Evolutionary conservation across 2,797 vertebrate genomes (phyloP).

Genomic region (Microtus obscurus): DNA sequence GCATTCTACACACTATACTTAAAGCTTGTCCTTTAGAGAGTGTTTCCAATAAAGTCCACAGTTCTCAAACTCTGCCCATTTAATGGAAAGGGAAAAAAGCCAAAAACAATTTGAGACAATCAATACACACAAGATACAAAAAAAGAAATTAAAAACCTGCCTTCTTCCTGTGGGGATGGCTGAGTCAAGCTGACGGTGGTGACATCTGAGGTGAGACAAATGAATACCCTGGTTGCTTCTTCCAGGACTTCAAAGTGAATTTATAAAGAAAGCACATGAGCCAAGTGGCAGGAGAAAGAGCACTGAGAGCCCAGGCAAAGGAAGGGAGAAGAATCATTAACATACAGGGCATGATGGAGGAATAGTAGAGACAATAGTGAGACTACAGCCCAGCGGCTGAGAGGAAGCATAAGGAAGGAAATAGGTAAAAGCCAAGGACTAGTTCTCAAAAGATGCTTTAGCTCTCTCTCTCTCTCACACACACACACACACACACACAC

Average conservation of each 20-base stretch:
- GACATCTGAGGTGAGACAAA: not conserved
- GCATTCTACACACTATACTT: not conserved
- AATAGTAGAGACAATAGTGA: not conserved
- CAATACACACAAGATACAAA: not conserved
- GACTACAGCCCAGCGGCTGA: no score
- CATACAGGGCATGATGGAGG: not conserved
- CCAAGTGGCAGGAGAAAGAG: no score
- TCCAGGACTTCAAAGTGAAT: not conserved
- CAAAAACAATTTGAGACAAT: not conserved
- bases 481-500: no score
- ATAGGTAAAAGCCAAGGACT: not conserved
- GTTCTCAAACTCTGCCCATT: constrained; percentile 25
- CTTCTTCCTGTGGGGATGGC: not conserved
- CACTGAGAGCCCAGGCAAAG: not conserved
- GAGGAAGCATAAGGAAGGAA: not conserved
- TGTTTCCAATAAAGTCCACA: not conserved
- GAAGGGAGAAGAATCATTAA: no score
- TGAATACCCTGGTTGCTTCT: not conserved
- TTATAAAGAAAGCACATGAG: not conserved
- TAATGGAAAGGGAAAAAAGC: not conserved
- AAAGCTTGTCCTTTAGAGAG: constrained; percentile 44
- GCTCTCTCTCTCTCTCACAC: no score
- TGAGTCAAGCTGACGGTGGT: not conserved
- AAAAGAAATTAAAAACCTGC: not conserved
- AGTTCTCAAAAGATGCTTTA: not conserved